phyloP scores from a whole-genome alignment of 2,797 vertebrate species.

The Moxostoma hubbsi region DNA sequence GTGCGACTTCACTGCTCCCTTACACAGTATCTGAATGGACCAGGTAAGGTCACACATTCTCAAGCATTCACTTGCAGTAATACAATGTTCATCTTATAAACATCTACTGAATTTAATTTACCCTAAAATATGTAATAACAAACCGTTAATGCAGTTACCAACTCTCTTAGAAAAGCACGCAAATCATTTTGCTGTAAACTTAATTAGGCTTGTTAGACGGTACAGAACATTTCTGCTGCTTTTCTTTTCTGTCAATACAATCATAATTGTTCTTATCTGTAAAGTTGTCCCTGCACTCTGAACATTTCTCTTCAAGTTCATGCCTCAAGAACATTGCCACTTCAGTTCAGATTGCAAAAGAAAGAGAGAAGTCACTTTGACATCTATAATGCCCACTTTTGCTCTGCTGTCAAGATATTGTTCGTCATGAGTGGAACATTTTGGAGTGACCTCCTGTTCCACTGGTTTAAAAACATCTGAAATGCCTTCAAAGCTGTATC shows the following conservation, averaged over 20 bases:
- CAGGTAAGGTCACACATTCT: constrained; percentile 75
- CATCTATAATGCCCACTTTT: constrained; percentile 9
- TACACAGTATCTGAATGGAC: constrained; percentile 89
- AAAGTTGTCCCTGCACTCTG: not conserved
- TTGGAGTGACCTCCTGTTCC: constrained; percentile 26
- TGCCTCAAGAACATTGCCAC: constrained; percentile 9
- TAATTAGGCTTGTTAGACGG: not conserved
- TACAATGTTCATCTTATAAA: not conserved
- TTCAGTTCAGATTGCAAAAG: constrained; percentile 10
- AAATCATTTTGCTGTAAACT: not conserved
- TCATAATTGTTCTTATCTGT: constrained; percentile 1
- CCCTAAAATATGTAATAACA: not conserved
- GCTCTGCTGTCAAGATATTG: constrained; percentile 25
- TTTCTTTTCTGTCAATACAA: not conserved
- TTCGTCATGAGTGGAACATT: constrained; percentile 32
- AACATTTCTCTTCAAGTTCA: not conserved
- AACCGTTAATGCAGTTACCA: not conserved
- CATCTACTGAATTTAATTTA: not conserved
- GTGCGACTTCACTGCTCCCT: constrained; percentile 89
- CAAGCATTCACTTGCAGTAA: not conserved
- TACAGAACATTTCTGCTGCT: not conserved
- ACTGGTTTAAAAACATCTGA: constrained; percentile 18
- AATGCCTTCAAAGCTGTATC: not conserved
- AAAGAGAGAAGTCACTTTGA: constrained; percentile 7
- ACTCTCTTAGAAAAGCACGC: not conserved